Base-by-base conservation (phyloP, 2,113 vertebrate species). In the Aix galericulata region DNA sequence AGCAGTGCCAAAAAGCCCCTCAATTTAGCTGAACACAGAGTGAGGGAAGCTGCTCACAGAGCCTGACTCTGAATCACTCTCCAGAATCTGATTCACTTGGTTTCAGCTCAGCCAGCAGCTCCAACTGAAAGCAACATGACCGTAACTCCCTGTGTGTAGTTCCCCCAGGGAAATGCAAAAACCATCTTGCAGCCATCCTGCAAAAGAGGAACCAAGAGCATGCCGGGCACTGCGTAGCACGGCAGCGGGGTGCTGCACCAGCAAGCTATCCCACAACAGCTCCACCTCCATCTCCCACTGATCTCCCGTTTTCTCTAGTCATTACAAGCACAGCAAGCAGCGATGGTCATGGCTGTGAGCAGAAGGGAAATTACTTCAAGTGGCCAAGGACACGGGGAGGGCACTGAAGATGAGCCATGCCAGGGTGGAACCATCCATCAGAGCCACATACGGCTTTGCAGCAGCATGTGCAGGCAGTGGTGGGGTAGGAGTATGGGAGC, bases 41-140 rank as follows among this genome's bases (percentile, higher is more conserved):
- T 17, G 26, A 66, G 34, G 29, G 59, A 63, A 96, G 44, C 59
- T 80, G 69, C 26, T 59, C 36, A 27, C 78, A 86, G 22, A 84
- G n/a, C 48, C 50, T 89, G 89, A 89, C 52, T 83, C 89, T 89
- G 84, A 94, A 91, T 95, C 86, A 81, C 52, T 15, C 64, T 40
- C 82, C 73, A 77, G 15, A 83, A 59, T 66, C 77, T 85, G 95
- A 94, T 77, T 88, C 86, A 77, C 36, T 92, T 50, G n/a, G 17
- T 81, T 94, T 83, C 82, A 80, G 64, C 79, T 82, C 34, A 38
- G 63, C 34, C 53, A 60, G 23, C 78, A 88, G 38, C 78, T 77
- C 75, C 76, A 92, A 29, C 72, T 76, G 64, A 44, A 23, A 72
- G 26, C 16, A 73, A 66, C 90, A 93, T 55, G 64, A 86, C 63